Evolutionary conservation across 2,888 invertebrate genomes (phyloP).

Genomic region (Pyrocoelia pectoralis): DNA sequence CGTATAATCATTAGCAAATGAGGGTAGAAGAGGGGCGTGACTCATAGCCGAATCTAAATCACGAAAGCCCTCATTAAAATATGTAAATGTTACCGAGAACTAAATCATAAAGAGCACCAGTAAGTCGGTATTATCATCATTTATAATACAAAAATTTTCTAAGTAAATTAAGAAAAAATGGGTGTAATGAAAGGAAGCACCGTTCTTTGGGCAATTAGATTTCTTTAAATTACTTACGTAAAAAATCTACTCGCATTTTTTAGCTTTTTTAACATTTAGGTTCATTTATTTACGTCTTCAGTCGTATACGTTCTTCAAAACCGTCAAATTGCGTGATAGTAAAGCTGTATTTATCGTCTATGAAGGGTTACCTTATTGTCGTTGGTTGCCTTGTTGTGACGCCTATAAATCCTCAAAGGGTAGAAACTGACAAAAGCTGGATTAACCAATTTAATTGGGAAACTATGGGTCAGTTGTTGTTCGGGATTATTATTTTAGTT

Average conservation of each 20-base stretch:
- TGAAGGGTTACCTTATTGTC: constrained; percentile 27
- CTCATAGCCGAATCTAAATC: constrained; percentile 46
- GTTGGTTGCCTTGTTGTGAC: constrained; percentile 21
- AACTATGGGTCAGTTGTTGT: constrained; percentile 29
- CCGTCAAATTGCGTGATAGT: not conserved
- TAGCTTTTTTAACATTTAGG: not conserved
- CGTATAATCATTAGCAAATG: constrained; percentile 45
- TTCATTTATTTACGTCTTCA: not conserved
- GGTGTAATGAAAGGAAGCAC: not conserved
- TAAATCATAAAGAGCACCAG: constrained; percentile 53
- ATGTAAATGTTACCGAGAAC: constrained; percentile 54
- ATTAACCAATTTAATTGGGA: constrained; percentile 29
- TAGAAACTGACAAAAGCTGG: constrained; percentile 29
- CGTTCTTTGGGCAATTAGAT: not conserved
- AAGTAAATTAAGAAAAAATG: constrained; percentile 26
- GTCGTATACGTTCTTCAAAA: not conserved
- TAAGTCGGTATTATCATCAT: constrained; percentile 50
- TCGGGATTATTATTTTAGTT: constrained; percentile 19
- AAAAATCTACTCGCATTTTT: no score
- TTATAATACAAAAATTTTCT: constrained; percentile 43
- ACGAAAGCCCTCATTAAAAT: constrained; percentile 54
- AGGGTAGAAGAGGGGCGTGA: constrained; percentile 34
- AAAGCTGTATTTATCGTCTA: constrained; percentile 14
- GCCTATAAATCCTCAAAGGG: constrained; percentile 27
- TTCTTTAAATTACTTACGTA: not conserved